Evolutionary conservation across 2,888 invertebrate species (phyloP), one percentile per base, ranked within the genome.

Genomic region (Lagria hirta): DNA sequence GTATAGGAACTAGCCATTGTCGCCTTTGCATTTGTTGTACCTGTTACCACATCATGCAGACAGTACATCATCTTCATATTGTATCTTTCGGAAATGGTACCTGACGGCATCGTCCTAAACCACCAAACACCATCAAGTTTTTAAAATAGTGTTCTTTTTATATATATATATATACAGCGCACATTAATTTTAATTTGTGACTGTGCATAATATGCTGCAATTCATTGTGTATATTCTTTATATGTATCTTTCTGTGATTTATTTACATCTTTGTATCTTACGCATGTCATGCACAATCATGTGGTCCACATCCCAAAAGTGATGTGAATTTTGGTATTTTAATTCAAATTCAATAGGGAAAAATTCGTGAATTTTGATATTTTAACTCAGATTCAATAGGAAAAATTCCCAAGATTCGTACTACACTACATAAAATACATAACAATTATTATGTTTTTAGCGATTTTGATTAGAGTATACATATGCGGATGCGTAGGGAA

Each of bases 21-120:
- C 70, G 71, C 71, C 71, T 71, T 71, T 65, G 68, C 68, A 69
- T 70, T 64, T 60, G 58, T 64, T 66, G 70, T 69, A 69, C 66
- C 69, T 68, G 69, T 57, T 55, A 61, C n/a, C n/a, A n/a, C 61
- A 57, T 61, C 61, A 56, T 51, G 52, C 49, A 53, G 58, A 59
- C 51, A 53, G 51, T 54, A 50, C 48, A 57, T 61, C 55, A 58
- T 59, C 56, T 53, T 54, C 54, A 57, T 48, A 43, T 51, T 53
- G 51, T 42, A 49, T 54, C 42, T 52, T 52, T 56, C 51, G 47
- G 46, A 54, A 54, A 48, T 51, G 51, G 51, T 52, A 54, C 52
- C 54, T 55, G 52, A 54, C 48, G 47, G 36, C 50, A 53, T 51
- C 54, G 52, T 51, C 53, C 47, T 50, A 53, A 48, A 52, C 43